These are phyloP conservation scores for Xiphophorus birchmanni DNA, from an alignment of 2,797 vertebrate genomes.

Conservation along the genomic window DNA sequence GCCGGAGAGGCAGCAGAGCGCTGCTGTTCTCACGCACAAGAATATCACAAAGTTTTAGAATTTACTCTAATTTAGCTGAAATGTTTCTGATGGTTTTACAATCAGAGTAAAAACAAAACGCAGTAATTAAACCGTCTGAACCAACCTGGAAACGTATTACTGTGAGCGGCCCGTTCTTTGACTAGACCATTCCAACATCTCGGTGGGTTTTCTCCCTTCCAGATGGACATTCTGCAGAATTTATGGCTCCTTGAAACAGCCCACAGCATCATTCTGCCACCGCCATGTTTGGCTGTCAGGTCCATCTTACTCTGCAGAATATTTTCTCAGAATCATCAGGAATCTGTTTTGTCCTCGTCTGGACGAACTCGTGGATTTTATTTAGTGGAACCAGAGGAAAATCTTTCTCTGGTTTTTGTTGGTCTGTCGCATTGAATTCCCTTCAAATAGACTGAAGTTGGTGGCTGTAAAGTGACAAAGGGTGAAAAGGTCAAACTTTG, in stretches of 20 bases:
- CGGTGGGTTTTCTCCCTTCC: neutral
- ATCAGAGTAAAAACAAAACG: neutral
- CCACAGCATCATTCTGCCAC: neutral
- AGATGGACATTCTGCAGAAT: neutral
- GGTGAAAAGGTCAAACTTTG: neutral
- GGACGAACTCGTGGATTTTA: neutral
- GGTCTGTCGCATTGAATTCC: neutral
- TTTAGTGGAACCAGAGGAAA: neutral
- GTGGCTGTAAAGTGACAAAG: neutral
- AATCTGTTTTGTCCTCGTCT: no score
- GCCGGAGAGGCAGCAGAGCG: constrained; percentile 27
- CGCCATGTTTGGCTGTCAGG: neutral
- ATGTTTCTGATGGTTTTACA: neutral
- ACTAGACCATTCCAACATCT: neutral
- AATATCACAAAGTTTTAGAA: neutral
- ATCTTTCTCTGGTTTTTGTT: neutral
- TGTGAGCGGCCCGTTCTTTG: neutral
- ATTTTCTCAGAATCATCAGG: no score
- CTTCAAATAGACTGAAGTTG: neutral
- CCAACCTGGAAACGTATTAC: neutral
- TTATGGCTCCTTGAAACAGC: neutral
- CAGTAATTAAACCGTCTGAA: neutral
- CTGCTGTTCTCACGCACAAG: neutral
- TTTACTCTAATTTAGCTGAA: neutral
- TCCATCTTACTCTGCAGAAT: no score